phyloP scores from a whole-genome alignment of 2,113 vertebrate species.

The Brachirus orientalis region DNA sequence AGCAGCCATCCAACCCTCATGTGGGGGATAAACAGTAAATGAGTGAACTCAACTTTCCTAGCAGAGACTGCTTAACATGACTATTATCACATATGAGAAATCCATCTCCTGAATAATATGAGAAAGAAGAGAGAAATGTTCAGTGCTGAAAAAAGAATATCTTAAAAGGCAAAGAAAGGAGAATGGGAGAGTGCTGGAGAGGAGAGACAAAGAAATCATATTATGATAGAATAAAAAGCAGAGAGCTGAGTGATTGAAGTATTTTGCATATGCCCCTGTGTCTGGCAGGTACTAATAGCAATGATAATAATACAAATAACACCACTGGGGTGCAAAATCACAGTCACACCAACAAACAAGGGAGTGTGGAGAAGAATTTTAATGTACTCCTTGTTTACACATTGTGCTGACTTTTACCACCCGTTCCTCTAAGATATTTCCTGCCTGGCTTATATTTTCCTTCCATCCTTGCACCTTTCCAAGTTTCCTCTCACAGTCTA shows the following conservation, averaged over 20 bases:
- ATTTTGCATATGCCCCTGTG: constrained; percentile 25
- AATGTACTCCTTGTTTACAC: constrained; percentile 43
- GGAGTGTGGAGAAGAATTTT: constrained; percentile 41
- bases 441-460: constrained; percentile 17
- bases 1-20: background rate
- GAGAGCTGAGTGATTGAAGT: constrained; percentile 19
- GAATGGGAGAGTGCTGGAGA: background rate
- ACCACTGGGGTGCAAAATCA: constrained; percentile 10
- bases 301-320: constrained; percentile 55
- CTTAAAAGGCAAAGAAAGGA: constrained; percentile 1
- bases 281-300: constrained; percentile 47
- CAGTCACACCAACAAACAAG: constrained; percentile 12
- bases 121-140: background rate
- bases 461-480: constrained; percentile 14
- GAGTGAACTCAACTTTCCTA: constrained; percentile 58
- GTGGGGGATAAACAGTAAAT: background rate
- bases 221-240: background rate
- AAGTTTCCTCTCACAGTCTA: too few species aligned
- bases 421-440: constrained; percentile 10
- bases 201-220: background rate
- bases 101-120: constrained; percentile 46
- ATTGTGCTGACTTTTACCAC: constrained; percentile 29
- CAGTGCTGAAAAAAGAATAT: constrained; percentile 32
- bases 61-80: constrained; percentile 57
- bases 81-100: constrained; percentile 71